Percentiles rank a stretch among this genome's conserved stretches.
Evolutionary conservation across 1,140 invertebrate genomes (phyloP).

Genomic region (Cydia splendana): DNA sequence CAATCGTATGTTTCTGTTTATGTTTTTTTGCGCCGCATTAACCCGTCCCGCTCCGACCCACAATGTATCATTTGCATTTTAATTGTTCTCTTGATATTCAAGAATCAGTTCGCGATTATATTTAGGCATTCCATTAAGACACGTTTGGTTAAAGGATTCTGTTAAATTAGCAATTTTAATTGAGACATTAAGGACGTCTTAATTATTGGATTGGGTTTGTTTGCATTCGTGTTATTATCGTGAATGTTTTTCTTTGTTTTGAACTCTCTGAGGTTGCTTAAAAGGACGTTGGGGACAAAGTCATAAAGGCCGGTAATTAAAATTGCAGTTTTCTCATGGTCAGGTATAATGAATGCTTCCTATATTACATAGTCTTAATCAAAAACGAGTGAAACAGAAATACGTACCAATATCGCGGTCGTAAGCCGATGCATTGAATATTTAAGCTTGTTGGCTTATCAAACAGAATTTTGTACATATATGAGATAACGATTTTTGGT

Average conservation of each 20-base stretch:
- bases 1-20: conserved; percentile 16
- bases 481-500: too few species aligned
- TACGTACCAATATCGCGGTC: neutral
- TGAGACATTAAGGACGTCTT: conserved; percentile 40
- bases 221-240: conserved; percentile 22
- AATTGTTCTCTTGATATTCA: conserved; percentile 55
- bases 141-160: conserved; percentile 34
- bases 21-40: conserved; percentile 42
- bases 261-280: neutral
- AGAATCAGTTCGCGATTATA: conserved; percentile 54
- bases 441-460: too few species aligned
- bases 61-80: conserved; percentile 70
- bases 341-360: conserved; percentile 35
- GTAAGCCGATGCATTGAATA: neutral
- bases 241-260: conserved; percentile 21
- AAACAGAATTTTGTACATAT: too few species aligned
- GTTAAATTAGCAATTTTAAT: conserved; percentile 31
- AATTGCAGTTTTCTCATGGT: conserved; percentile 6
- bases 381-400: neutral
- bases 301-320: neutral
- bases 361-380: neutral
- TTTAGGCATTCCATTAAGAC: conserved; percentile 40
- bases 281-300: conserved; percentile 2
- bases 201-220: conserved; percentile 37
- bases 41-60: conserved; percentile 43